phyloP scores from a whole-genome alignment of 53 echinoderm and acorn worm genomes.

The Mesocentrotus franciscanus region DNA sequence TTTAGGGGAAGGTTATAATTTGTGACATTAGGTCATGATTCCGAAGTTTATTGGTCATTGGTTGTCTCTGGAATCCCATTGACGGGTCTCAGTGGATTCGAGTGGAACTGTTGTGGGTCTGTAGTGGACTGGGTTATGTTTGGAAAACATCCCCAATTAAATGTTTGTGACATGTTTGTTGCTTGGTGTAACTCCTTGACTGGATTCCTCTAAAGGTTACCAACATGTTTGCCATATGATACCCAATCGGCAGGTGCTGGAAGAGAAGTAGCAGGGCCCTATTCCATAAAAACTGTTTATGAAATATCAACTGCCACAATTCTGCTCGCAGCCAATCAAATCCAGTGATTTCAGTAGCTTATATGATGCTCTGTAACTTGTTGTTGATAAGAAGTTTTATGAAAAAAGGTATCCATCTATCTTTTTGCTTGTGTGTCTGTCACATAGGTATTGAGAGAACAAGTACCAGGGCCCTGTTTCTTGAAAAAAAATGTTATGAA shows the following conservation, averaged over 20 bases:
- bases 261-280: not conserved
- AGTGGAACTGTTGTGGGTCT: not conserved
- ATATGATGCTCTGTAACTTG: not conserved
- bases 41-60: constrained; percentile 34
- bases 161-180: constrained; percentile 55
- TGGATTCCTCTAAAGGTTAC: constrained; percentile 20
- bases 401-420: not conserved
- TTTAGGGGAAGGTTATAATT: not conserved
- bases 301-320: not conserved
- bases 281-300: not conserved
- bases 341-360: not conserved
- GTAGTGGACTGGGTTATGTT: not conserved
- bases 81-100: not conserved
- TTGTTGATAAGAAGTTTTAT: not conserved
- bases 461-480: not conserved
- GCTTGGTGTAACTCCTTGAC: not conserved
- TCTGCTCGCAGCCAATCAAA: not conserved
- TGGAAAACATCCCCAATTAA: constrained; percentile 53
- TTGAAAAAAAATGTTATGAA: not conserved
- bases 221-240: constrained; percentile 20
- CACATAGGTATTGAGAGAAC: not conserved
- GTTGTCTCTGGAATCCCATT: not conserved
- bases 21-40: constrained; percentile 3
- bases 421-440: not conserved
- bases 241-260: not conserved